These are phyloP conservation scores for Mustela nigripes DNA, from an alignment of 2,113 vertebrate genomes.

Conservation along the genomic window DNA sequence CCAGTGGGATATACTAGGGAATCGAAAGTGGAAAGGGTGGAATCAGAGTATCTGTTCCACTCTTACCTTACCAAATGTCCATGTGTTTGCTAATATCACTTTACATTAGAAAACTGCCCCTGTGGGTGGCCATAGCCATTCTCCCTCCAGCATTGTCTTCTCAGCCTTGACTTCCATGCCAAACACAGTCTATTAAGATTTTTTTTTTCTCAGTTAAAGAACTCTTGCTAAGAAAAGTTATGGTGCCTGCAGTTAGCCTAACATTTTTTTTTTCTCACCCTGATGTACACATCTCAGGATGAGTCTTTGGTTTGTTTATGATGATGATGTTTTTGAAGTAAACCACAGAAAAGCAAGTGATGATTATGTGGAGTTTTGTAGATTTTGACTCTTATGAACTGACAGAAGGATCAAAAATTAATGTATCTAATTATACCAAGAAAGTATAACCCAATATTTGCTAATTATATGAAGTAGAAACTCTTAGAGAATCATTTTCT, in stretches of 20 bases:
- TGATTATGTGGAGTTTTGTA: neutral
- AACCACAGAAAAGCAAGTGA: neutral
- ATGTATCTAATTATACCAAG: neutral
- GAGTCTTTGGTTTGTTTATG: neutral
- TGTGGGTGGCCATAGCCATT: neutral
- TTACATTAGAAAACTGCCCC: neutral
- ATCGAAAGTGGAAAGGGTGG: neutral
- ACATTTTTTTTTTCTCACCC: neutral
- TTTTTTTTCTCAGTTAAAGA: neutral
- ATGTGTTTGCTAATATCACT: neutral
- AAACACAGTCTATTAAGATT: neutral
- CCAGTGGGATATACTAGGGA: neutral
- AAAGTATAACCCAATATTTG: slow-evolving; percentile 28
- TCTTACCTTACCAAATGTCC: neutral
- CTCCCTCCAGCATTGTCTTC: neutral
- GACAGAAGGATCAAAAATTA: neutral
- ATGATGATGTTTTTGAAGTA: neutral
- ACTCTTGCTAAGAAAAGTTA: neutral
- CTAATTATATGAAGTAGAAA: slow-evolving; percentile 45
- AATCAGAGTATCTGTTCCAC: neutral
- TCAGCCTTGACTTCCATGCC: neutral
- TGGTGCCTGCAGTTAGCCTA: neutral
- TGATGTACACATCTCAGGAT: neutral
- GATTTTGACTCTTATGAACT: slow-evolving; percentile 38
- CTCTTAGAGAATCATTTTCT: neutral